Percentiles rank a stretch among this genome's conserved stretches.
Conservation (phyloP, 2,888 invertebrate species). For the Tachina fera region DNA sequence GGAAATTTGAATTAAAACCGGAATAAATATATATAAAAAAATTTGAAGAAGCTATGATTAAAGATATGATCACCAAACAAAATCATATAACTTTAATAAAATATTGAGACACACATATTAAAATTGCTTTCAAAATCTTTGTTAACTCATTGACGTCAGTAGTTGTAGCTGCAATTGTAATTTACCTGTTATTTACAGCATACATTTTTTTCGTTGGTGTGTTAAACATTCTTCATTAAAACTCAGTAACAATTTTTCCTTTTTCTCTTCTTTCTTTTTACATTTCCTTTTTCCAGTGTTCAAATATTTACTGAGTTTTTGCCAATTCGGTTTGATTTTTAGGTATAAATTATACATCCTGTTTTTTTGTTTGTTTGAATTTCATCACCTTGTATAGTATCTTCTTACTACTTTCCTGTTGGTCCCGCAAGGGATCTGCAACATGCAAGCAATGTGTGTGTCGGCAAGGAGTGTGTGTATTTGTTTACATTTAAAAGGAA, state of each 20-base stretch:
- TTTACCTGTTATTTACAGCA: no score
- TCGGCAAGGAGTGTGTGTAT: neutral
- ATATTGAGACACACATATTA: no score
- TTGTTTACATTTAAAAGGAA: neutral
- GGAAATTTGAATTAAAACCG: no score
- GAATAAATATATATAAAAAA: no score
- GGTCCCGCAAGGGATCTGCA: neutral
- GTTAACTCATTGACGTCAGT: no score
- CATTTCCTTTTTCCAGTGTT: neutral
- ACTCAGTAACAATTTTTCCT: neutral
- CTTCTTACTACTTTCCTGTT: neutral
- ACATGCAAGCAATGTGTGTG: constrained; percentile 38
- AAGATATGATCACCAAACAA: no score
- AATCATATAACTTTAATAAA: no score
- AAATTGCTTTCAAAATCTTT: no score
- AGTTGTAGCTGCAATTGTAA: no score
- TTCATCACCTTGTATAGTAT: neutral
- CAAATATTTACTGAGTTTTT: constrained; percentile 17
- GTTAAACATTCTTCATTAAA: no score
- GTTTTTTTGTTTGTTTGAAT: constrained; percentile 10
- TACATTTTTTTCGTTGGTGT: no score
- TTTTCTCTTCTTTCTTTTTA: neutral
- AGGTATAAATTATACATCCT: neutral
- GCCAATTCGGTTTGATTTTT: constrained; percentile 23
- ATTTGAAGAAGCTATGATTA: no score